phyloP scores from a whole-genome alignment of 2,113 vertebrate genomes.

The Ancistrus triradiatus region DNA sequence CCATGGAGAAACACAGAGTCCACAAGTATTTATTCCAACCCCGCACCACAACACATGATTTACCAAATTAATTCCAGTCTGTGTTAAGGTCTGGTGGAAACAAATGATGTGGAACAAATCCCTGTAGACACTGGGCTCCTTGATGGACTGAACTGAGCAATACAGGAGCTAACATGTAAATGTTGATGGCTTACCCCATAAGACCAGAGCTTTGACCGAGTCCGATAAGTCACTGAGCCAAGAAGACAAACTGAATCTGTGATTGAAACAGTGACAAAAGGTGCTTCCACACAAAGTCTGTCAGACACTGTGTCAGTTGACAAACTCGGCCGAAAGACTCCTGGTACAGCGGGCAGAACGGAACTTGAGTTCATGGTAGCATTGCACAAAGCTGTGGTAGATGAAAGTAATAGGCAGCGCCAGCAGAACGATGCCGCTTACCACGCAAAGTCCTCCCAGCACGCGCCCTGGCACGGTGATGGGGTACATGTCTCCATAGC shows the following conservation, averaged over 20 bases:
- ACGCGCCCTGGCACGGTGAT: constrained; percentile 89
- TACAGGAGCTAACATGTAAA: neutral
- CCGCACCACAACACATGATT: constrained; percentile 19
- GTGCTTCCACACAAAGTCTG: neutral
- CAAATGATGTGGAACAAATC: constrained; percentile 23
- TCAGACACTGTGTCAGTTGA: constrained; percentile 67
- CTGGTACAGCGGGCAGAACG: constrained; percentile 78
- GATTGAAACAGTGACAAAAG: neutral
- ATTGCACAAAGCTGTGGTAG: constrained; percentile 97
- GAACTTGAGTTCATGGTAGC: constrained; percentile 91
- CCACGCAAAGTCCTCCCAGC: constrained; percentile 90
- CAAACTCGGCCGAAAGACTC: constrained; percentile 80
- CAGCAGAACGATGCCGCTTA: constrained; percentile 90
- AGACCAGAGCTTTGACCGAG: constrained; percentile 16
- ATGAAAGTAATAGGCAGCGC: constrained; percentile 96
- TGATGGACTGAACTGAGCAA: constrained; percentile 10
- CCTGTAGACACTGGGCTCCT: constrained; percentile 6
- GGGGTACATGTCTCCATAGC: constrained; percentile 95
- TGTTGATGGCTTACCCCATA: constrained; percentile 16
- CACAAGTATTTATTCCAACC: constrained; percentile 23
- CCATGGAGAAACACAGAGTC: constrained; percentile 5
- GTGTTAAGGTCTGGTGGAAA: constrained; percentile 6
- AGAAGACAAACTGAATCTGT: constrained; percentile 2
- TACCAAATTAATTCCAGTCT: neutral
- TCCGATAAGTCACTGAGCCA: neutral